A percentile compares a stretch with the other conserved stretches of the same genome.
Conservation (phyloP, 1,140 invertebrate species). For the Proctacanthus coquilletti region DNA sequence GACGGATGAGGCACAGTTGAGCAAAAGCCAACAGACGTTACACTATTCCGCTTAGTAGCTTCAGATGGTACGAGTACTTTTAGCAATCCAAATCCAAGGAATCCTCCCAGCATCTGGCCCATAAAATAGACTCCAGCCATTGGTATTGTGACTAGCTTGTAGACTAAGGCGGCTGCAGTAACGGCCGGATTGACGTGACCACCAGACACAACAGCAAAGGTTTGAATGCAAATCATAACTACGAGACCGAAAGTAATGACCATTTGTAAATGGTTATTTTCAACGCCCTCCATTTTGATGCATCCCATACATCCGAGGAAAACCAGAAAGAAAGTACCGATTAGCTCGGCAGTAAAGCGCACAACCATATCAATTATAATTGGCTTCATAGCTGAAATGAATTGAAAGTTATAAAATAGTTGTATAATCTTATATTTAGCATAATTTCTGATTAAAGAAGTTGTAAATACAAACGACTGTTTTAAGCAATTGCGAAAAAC, state of each 20-base stretch:
- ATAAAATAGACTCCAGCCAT: constrained; percentile 50
- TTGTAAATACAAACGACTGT: too few species aligned
- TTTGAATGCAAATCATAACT: constrained; percentile 33
- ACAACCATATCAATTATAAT: constrained; percentile 1
- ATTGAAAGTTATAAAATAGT: neutral
- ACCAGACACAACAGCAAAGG: constrained; percentile 63
- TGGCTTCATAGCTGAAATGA: constrained; percentile 2
- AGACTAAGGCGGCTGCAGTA: constrained; percentile 43
- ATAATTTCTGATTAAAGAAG: too few species aligned
- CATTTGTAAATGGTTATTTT: neutral
- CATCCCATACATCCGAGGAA: constrained; percentile 54
- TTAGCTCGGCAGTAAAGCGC: constrained; percentile 36
- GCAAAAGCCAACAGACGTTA: constrained; percentile 34
- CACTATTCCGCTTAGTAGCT: constrained; percentile 9
- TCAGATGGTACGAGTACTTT: constrained; percentile 34
- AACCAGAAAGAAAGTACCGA: constrained; percentile 54
- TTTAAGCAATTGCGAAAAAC: too few species aligned
- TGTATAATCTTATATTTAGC: too few species aligned
- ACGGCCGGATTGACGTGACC: constrained; percentile 78
- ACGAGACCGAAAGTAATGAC: constrained; percentile 4
- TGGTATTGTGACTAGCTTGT: constrained; percentile 32
- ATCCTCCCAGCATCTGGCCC: constrained; percentile 48
- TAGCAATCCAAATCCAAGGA: constrained; percentile 42
- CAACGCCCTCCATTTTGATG: constrained; percentile 11
- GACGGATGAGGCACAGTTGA: constrained; percentile 33